Conservation (phyloP, 2,888 invertebrate species). For the Nezara viridula region DNA sequence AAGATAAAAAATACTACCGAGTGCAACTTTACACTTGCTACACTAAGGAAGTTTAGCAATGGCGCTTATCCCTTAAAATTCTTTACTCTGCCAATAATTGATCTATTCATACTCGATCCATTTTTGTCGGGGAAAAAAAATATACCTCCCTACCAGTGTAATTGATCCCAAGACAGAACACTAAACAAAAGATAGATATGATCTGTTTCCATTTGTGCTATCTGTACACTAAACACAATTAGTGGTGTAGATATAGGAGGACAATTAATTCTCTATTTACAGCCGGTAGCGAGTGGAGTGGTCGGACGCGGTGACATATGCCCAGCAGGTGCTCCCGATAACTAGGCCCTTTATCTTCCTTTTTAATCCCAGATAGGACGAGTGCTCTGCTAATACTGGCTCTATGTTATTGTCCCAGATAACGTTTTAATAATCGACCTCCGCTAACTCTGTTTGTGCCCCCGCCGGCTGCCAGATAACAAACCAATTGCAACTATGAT, state of each 20-base stretch:
- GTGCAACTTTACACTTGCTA: no score
- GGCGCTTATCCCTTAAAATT: background rate
- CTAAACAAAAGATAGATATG: background rate
- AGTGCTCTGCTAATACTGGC: conserved; percentile 53
- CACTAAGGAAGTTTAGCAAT: background rate
- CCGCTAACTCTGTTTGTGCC: conserved; percentile 8
- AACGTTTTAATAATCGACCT: conserved; percentile 54
- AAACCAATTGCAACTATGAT: conserved; percentile 21
- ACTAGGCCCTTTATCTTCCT: conserved; percentile 26
- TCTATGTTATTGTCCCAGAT: conserved; percentile 54
- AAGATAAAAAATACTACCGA: no score
- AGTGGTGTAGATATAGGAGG: background rate
- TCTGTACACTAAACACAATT: background rate
- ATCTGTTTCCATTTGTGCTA: conserved; percentile 28
- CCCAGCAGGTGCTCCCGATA: conserved; percentile 53
- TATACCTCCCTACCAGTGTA: background rate
- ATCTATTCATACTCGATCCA: background rate
- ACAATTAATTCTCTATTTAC: conserved; percentile 56
- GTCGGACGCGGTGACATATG: conserved; percentile 45
- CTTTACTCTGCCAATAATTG: background rate
- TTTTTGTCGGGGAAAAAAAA: background rate
- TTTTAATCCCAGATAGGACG: conserved; percentile 53
- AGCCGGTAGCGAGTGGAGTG: background rate
- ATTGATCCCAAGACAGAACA: conserved; percentile 11
- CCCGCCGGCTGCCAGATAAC: conserved; percentile 24